Evolutionary conservation across 1,140 invertebrate species (phyloP).

Genomic region (Steinernema feltiae): DNA sequence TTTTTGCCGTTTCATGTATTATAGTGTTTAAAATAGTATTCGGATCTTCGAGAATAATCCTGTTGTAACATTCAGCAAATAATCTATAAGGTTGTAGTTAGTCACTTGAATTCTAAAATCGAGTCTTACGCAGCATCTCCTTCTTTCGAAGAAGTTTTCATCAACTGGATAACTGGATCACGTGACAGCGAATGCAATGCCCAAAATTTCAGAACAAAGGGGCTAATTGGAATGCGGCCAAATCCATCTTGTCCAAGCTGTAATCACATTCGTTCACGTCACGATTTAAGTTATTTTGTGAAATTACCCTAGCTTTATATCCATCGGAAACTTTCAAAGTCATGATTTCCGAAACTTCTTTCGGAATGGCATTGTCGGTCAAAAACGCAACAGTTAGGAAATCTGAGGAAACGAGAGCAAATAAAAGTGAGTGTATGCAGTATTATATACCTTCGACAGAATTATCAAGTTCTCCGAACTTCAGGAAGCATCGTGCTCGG

Average conservation of each 20-base stretch:
- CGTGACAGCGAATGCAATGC: background rate
- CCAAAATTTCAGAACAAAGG: background rate
- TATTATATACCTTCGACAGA: background rate
- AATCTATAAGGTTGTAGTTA: background rate
- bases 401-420: no score
- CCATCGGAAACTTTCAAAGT: no score
- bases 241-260: background rate
- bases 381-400: no score
- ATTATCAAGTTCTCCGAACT: background rate
- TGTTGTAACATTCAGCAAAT: background rate
- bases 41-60: background rate
- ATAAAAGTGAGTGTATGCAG: background rate
- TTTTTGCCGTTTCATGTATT: background rate
- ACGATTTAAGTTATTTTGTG: no score
- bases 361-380: no score
- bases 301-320: no score
- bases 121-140: background rate
- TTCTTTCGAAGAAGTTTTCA: background rate
- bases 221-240: background rate
- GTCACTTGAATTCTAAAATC: background rate
- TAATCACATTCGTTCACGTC: no score
- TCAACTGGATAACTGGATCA: background rate
- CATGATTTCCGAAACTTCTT: no score
- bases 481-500: background rate
- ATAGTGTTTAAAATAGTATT: background rate